Base-by-base conservation (phyloP, 2,113 vertebrate species). In the Tursiops truncatus region DNA sequence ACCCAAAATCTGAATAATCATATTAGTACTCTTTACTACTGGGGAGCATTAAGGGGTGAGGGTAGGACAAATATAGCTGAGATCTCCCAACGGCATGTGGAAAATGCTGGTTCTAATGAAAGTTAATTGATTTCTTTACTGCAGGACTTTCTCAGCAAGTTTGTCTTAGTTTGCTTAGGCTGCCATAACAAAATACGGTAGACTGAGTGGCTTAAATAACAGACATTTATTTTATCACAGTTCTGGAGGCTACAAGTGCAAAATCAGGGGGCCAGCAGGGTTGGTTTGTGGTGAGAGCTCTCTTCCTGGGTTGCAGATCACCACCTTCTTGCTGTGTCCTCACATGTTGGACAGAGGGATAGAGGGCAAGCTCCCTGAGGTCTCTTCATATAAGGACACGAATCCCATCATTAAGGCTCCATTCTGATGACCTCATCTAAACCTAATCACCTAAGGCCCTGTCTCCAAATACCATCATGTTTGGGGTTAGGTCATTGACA, bases 81-180 rank as follows among this genome's bases (percentile, higher is more conserved):
- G 31, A 28, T 5, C 28, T 56, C 28, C 38, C 56, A 56, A 47
- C 13, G 31, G 23, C 67, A 5, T 38, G 31, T 60, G 53, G 47
- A 82, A 97, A 82, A 84, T 74, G 26, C 33, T 83, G 8, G 56
- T 77, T 95, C 36, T 65, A 53, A 58, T 81, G 36, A 31, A 96
- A 50, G 79, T 36, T 67, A 50, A 68, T 82, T 79, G 21, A 77
- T 84, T 31, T 92, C 56, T 94, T 81, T 47, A 50, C 36, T 50
- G 85, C 10, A 65, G 26, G 15, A 65, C 88, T 94, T 93, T 94
- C 81, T 71, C 62, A 85, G 31, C 20, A 31, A 67, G 38, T 77
- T 91, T 62, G 33, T 77, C 60, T 83, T 41, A 3, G 44, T 82
- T 28, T 47, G 21, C 58, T 67, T 36, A 50, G 33, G 50, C 31